Evolutionary conservation across 1,140 invertebrate genomes (phyloP), one percentile per base, ranked within the genome.

Genomic region (Magallana angulata): DNA sequence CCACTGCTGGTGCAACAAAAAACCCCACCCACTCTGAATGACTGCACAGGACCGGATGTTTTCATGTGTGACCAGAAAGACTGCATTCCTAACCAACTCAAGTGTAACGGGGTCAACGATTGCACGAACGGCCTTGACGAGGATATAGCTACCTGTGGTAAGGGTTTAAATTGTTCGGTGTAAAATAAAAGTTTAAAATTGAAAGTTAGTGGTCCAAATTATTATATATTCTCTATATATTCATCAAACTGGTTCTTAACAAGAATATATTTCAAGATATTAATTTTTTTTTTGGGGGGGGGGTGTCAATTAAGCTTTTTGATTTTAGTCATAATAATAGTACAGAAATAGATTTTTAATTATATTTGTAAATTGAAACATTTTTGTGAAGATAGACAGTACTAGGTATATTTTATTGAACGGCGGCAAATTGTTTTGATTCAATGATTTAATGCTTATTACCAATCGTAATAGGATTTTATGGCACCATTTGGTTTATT

Each of bases 81-180:
- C 18, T 88, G 86, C 76, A 82, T 88, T 18, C 64, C 83, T 9
- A 68, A 86, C 24, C 58, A 84, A 0, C 82, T 89, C n/a, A 62
- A 87, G 8, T 91, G 91, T 85, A 90, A 92, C 81, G 90, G 91
- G 9, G 80, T 91, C 48, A 89, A 85, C 56, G 88, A 91, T 57
- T 91, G 88, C 56, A 88, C 68, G 7, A 87, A 85, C 58, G 89
- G 90, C 12, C 11, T 76, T 8, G 90, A 90, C 85, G 90, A 90
- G 80, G 88, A 88, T 59, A 87, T 91, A 12, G 83, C 87, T 18
- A 71, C 85, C 5, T 90, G 90, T 58, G 90, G 91, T 92, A 85
- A 86, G 88, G 82, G 11, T 48, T 48, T 5, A 48, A 48, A 48
- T 24, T 48, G 36, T 48, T 48, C 36, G 36, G 36, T 48, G 36